Evolutionary conservation across 1,140 invertebrate species (phyloP).

Genomic region (Drosophila subobscura): DNA sequence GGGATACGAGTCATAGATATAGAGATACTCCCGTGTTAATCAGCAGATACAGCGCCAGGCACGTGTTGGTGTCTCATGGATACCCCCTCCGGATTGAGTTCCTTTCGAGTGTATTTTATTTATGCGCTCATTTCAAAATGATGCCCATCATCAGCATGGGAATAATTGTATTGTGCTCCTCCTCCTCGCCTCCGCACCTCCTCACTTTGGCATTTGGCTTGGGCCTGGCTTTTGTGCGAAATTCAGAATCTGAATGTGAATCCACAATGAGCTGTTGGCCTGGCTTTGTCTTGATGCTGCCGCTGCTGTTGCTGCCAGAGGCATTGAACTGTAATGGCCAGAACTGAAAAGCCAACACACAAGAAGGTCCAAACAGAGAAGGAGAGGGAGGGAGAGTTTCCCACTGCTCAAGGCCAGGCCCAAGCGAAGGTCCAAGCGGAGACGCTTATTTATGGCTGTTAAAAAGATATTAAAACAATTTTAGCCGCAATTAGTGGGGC

Average conservation of each 20-base stretch:
- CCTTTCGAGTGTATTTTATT: constrained; percentile 55
- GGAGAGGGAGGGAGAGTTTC: constrained; percentile 45
- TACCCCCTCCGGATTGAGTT: neutral
- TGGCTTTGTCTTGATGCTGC: constrained; percentile 39
- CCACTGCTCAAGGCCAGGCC: constrained; percentile 65
- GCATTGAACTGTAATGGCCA: constrained; percentile 76
- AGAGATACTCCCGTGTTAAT: constrained; percentile 7
- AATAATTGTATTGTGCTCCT: constrained; percentile 59
- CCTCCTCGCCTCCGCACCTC: constrained; percentile 9
- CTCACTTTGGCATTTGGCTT: constrained; percentile 54
- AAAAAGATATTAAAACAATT: constrained; percentile 74
- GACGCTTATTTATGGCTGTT: constrained; percentile 53
- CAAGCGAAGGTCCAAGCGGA: too few relatives aligned
- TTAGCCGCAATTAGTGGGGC: constrained; percentile 62
- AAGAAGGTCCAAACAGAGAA: constrained; percentile 6
- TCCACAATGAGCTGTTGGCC: constrained; percentile 58
- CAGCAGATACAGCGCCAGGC: neutral
- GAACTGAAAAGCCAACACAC: constrained; percentile 29
- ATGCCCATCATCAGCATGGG: constrained; percentile 62
- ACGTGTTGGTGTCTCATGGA: constrained; percentile 6
- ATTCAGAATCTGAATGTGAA: constrained; percentile 56
- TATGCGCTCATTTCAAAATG: constrained; percentile 66
- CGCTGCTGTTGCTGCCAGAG: constrained; percentile 47
- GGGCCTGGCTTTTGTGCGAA: constrained; percentile 66
- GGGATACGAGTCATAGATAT: neutral